A percentile compares a stretch with the other conserved stretches of the same genome.
Conservation (phyloP, 2,113 vertebrate species). For the Heteronetta atricapilla region DNA sequence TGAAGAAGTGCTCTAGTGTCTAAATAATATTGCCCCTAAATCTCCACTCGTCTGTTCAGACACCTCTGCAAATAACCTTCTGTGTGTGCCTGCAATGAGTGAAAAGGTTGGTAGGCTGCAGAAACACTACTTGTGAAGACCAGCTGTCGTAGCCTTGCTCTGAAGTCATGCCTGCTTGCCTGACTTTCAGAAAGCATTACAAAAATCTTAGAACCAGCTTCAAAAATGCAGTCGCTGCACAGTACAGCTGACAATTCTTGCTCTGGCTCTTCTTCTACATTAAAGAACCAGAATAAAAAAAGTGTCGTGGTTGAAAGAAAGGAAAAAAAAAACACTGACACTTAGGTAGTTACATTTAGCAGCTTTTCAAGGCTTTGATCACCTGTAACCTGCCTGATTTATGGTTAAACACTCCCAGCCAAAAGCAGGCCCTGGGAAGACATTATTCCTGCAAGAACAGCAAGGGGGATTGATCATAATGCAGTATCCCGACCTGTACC, state of each 20-base stretch:
- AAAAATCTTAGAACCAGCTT: slow-evolving; percentile 20
- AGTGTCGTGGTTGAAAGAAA: neutral
- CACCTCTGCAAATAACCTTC: neutral
- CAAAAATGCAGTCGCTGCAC: neutral
- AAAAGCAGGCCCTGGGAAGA: slow-evolving; percentile 34
- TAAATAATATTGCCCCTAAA: neutral
- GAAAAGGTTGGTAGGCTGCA: neutral
- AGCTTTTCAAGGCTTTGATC: slow-evolving; percentile 60
- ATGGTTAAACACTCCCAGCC: slow-evolving; percentile 30
- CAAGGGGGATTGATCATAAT: slow-evolving; percentile 6
- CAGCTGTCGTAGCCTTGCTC: neutral
- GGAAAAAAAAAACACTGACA: neutral
- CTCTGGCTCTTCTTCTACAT: slow-evolving; percentile 15
- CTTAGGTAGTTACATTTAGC: slow-evolving; percentile 53
- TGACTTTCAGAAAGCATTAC: neutral
- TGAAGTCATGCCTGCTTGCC: neutral
- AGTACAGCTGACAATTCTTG: neutral
- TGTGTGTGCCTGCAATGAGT: neutral
- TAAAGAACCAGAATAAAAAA: slow-evolving; percentile 32
- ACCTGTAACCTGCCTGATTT: slow-evolving; percentile 40
- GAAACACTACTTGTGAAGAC: neutral
- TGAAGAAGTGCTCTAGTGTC: neutral
- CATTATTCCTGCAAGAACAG: neutral
- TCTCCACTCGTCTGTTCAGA: neutral
- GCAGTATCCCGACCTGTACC: neutral